phyloP scores from a whole-genome alignment of 2,113 vertebrate genomes.

The Platycercus adscitus region DNA sequence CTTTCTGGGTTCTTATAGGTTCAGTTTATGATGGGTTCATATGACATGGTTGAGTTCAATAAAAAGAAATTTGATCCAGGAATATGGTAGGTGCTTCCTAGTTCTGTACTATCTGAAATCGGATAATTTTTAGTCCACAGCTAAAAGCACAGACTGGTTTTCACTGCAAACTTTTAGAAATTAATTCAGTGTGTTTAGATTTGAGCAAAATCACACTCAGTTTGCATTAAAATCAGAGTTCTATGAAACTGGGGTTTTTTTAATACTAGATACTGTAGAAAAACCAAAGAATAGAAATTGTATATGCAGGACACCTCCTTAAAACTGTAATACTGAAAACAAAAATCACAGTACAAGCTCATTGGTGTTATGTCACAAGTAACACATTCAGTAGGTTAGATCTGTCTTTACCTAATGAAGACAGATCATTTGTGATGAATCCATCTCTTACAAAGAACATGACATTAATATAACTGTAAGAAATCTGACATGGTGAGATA shows the following conservation, averaged over 20 bases:
- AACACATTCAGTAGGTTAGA: not conserved
- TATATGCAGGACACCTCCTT: not conserved
- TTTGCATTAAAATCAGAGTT: not conserved
- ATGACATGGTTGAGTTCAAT: not conserved
- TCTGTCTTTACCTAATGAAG: not conserved
- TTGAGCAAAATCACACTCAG: not conserved
- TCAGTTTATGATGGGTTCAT: not conserved
- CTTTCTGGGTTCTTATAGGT: not conserved
- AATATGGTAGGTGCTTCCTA: not conserved
- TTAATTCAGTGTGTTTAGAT: not conserved
- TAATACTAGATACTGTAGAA: not conserved
- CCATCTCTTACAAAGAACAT: not conserved
- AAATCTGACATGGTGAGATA: not conserved
- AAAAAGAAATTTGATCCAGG: not conserved
- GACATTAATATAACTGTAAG: not conserved
- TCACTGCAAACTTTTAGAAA: not conserved
- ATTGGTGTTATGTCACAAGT: not conserved
- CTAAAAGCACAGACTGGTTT: not conserved
- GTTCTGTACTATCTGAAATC: not conserved
- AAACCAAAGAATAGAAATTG: not conserved
- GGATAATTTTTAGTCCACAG: not conserved
- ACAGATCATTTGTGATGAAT: not conserved
- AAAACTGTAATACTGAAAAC: not conserved
- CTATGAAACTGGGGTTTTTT: not conserved
- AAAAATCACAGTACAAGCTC: not conserved